These are phyloP conservation scores for Lonchura striata DNA, from an alignment of 2,113 vertebrate species.

Conservation along the genomic window DNA sequence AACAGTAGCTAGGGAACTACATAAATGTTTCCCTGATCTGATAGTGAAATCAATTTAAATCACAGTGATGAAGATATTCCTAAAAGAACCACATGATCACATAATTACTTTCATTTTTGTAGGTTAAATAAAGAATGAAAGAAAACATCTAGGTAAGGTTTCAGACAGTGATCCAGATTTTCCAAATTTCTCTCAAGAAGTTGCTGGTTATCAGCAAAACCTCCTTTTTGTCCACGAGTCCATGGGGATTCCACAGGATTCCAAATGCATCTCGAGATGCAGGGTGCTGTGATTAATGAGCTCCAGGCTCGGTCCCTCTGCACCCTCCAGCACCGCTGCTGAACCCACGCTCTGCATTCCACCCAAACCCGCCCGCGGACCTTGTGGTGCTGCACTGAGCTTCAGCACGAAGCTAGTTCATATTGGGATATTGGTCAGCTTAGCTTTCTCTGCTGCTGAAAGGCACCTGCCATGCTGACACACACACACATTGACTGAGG, in stretches of 20 bases:
- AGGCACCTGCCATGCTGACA: neutral
- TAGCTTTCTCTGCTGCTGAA: neutral
- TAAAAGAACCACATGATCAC: neutral
- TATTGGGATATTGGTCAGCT: neutral
- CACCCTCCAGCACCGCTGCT: neutral
- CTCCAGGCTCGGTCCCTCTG: neutral
- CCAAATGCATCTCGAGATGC: neutral
- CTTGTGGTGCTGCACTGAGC: neutral
- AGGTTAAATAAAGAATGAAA: neutral
- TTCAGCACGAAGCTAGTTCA: neutral
- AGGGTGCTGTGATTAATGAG: fast-evolving
- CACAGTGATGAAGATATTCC: neutral
- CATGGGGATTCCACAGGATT: neutral
- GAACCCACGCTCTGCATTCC: neutral
- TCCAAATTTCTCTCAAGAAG: neutral
- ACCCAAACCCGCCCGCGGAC: neutral
- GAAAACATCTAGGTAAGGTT: neutral
- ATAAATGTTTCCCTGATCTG: neutral
- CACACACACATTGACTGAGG: fast-evolving
- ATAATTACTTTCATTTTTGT: neutral
- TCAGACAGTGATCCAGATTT: neutral
- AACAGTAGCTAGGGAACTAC: neutral
- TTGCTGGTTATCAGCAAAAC: neutral
- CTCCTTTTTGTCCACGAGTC: neutral
- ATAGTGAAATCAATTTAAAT: neutral